Conservation (phyloP, 1,140 invertebrate genomes). For the Drosophila teissieri region DNA sequence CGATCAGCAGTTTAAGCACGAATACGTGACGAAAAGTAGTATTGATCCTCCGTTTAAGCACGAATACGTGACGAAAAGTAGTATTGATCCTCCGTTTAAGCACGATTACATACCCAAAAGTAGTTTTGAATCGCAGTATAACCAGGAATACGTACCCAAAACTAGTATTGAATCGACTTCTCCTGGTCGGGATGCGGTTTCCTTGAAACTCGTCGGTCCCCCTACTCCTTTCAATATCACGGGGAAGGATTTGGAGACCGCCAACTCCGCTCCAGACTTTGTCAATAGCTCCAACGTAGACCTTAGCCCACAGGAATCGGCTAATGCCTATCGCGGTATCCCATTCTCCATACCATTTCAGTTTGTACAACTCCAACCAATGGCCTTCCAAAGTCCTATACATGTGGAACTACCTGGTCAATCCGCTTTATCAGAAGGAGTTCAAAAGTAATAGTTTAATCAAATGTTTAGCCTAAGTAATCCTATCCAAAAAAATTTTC, state of each 20-base stretch:
- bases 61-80: slow-evolving; percentile 3
- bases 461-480: background rate
- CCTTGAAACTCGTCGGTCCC: slow-evolving; percentile 38
- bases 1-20: slow-evolving; percentile 9
- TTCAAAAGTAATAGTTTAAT: slow-evolving; percentile 4
- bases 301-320: slow-evolving; percentile 41
- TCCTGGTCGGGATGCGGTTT: slow-evolving; percentile 37
- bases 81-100: slow-evolving; percentile 9
- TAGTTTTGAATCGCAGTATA: slow-evolving; percentile 27
- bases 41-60: slow-evolving; percentile 13
- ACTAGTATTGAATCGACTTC: slow-evolving; percentile 33
- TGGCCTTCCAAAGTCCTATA: slow-evolving; percentile 61
- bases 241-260: slow-evolving; percentile 36
- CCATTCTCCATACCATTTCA: slow-evolving; percentile 65
- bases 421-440: slow-evolving; percentile 6
- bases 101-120: slow-evolving; percentile 7
- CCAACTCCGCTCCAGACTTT: slow-evolving; percentile 21
- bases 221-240: slow-evolving; percentile 45
- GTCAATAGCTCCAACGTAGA: slow-evolving; percentile 38
- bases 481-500: too few relatives aligned
- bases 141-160: slow-evolving; percentile 11
- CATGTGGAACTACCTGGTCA: slow-evolving; percentile 32
- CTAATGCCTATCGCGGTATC: slow-evolving; percentile 44
- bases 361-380: slow-evolving; percentile 68
- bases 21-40: background rate